These are phyloP conservation scores for Halcyon leucocephala DNA, from an alignment of 2,797 vertebrate genomes.

Conservation along the genomic window DNA sequence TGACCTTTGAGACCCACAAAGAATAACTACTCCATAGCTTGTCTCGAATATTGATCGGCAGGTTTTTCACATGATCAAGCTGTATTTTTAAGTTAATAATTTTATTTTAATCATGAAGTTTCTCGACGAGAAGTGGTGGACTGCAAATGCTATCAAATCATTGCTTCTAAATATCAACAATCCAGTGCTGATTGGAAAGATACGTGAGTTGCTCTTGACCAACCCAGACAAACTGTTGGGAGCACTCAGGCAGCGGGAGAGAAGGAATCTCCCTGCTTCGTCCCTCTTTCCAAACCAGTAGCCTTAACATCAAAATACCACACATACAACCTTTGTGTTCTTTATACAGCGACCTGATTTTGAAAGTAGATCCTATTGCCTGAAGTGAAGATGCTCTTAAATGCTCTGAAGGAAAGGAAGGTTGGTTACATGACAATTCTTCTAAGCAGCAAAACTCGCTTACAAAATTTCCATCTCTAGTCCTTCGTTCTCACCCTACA, in stretches of 20 bases:
- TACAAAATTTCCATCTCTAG: not conserved
- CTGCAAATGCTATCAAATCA: constrained; percentile 16
- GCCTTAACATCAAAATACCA: not conserved
- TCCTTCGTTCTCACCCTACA: not conserved
- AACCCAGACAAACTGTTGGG: not conserved
- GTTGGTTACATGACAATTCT: not conserved
- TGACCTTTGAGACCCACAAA: constrained; percentile 84
- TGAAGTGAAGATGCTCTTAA: not conserved
- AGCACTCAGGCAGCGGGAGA: not conserved
- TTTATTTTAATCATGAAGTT: constrained; percentile 55
- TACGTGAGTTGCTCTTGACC: not conserved
- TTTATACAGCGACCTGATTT: not conserved
- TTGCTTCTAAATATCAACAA: constrained; percentile 23
- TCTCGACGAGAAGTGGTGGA: constrained; percentile 7
- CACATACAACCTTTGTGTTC: not conserved
- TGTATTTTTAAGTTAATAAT: constrained; percentile 71
- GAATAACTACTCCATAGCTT: constrained; percentile 83
- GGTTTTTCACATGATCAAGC: constrained; percentile 66
- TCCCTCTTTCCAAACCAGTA: not conserved
- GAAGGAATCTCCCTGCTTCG: not conserved
- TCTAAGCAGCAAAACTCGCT: not conserved
- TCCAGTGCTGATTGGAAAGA: not conserved
- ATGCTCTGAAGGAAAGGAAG: not conserved
- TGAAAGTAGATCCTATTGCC: not conserved
- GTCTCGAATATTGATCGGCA: constrained; percentile 78